Base-by-base conservation (phyloP, 2,113 vertebrate species). In the Nycticorax nycticorax region DNA sequence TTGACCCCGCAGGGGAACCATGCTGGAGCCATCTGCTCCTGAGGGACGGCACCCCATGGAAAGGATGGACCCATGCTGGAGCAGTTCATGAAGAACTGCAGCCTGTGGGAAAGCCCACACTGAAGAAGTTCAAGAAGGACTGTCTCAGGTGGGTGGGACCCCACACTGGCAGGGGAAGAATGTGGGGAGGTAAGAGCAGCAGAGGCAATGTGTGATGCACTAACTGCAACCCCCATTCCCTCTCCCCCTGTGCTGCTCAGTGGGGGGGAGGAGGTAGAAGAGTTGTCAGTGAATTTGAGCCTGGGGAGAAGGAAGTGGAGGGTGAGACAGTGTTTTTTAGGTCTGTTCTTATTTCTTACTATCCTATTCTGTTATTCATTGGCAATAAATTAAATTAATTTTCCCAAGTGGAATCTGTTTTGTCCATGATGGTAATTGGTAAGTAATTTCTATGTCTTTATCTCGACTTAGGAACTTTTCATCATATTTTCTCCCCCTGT, bases 81-180 rank as follows among this genome's bases (percentile, higher is more conserved):
- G n/a, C 39, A 37, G 3, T 45, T 56, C 1, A 5, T 41, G 55
- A 8, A 39, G 19, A 9, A 32, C 15, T 21, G 8, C 64, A 7
- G 59, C 30, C 37, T 5, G 1, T 64, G 43, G 33, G 27, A 43
- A 43, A 43, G 14, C 41, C 41, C 41, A 43, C 41, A 43, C 14
- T 43, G 41, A 43, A 43, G 41, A 43, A 43, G 13, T 43, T 43
- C 41, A 43, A 43, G 41, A 43, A 43, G 41, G 41, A 43, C 41
- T 43, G 41, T 43, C 14, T 43, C 41, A 15, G 41, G 41, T 43
- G 41, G 41, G 41, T 43, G 41, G 41, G 41, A 43, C 8, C 17
- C 30, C 23, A 37, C 0, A 0, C 0, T 41, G 59, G 12, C 27
- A 45, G 19, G 6, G 10, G 12, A 43, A 39, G 30, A 57, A 12